Conservation (phyloP, 2,797 vertebrate genomes). For the Pelobates cultripes region DNA sequence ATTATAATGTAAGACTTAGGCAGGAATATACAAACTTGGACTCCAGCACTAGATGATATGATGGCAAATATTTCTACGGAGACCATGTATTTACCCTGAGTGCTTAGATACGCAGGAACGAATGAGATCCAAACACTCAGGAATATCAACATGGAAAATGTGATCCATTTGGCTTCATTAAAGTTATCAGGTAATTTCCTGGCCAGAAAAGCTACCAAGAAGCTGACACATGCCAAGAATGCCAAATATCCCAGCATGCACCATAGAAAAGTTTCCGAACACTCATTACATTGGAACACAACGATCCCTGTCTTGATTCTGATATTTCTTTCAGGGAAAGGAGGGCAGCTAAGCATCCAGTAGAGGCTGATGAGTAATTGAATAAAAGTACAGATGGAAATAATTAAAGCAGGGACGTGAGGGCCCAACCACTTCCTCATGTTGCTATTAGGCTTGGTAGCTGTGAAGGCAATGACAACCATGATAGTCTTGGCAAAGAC, state of each 20-base stretch:
- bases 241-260: constrained; percentile 57
- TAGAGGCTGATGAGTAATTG: constrained; percentile 27
- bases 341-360: constrained; percentile 24
- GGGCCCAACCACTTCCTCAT: constrained; percentile 49
- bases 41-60: constrained; percentile 30
- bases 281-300: constrained; percentile 44
- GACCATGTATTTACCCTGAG: constrained; percentile 47
- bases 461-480: constrained; percentile 57
- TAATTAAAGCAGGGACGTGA: background rate
- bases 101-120: constrained; percentile 50
- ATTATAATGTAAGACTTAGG: constrained; percentile 50
- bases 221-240: constrained; percentile 45
- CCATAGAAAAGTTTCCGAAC: constrained; percentile 42
- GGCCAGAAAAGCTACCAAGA: constrained; percentile 44
- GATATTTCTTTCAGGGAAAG: constrained; percentile 41
- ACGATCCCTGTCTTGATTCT: constrained; percentile 26
- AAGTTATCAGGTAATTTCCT: constrained; percentile 46
- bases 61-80: constrained; percentile 50
- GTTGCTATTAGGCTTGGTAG: constrained; percentile 47
- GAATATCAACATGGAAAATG: constrained; percentile 49
- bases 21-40: constrained; percentile 41
- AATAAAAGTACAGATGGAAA: constrained; percentile 1
- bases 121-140: constrained; percentile 50
- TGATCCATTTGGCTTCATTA: constrained; percentile 53
- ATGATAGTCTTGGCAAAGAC: constrained; percentile 58